A percentile compares a stretch with the other conserved stretches of the same genome.
phyloP scores from a whole-genome alignment of 2,113 vertebrate genomes.

The Megaptera novaeangliae region DNA sequence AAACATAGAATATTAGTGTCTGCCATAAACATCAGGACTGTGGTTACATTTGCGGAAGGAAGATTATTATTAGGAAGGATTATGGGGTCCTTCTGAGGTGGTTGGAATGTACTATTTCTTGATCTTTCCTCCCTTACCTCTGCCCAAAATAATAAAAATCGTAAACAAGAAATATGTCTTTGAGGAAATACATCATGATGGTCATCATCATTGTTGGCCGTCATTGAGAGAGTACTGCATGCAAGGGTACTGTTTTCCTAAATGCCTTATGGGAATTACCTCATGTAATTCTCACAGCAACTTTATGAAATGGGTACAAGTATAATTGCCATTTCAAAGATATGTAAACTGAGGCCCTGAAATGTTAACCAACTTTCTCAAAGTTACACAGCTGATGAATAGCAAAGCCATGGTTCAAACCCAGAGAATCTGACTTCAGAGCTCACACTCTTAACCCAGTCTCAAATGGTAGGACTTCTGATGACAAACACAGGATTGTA shows the following conservation, averaged over 20 bases:
- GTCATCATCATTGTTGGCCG: background rate
- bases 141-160: background rate
- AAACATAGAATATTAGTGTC: background rate
- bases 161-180: background rate
- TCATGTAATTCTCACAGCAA: background rate
- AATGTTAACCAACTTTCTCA: background rate
- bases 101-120: background rate
- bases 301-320: background rate
- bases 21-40: background rate
- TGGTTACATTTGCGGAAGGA: background rate
- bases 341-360: background rate
- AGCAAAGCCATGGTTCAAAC: background rate
- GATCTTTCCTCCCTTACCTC: background rate
- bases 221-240: background rate
- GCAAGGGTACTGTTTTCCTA: background rate
- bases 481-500: background rate
- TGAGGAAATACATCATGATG: background rate
- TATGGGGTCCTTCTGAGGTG: background rate
- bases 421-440: background rate
- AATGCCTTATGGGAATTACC: background rate
- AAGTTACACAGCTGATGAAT: background rate
- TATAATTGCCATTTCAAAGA: background rate
- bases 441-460: accelerated
- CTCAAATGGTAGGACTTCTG: background rate
- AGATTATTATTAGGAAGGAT: background rate